Conservation (phyloP, 2,888 invertebrate species). For the Meta bourneti region DNA sequence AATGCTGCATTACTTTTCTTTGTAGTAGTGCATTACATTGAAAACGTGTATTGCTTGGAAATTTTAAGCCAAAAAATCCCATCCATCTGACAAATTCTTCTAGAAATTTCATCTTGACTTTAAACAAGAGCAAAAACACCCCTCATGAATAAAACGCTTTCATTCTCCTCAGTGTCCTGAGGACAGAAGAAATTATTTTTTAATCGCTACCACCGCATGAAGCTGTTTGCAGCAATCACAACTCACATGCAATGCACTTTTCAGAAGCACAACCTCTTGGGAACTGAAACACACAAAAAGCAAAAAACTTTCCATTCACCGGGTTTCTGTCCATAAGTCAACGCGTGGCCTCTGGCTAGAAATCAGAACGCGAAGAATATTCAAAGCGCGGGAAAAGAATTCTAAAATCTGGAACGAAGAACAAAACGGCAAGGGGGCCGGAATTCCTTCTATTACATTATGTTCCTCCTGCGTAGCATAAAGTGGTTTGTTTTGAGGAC, state of each 20-base stretch:
- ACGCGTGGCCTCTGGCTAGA: neutral
- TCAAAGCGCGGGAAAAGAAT: conserved; percentile 4
- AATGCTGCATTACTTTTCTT: too few species aligned
- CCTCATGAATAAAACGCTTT: too few species aligned
- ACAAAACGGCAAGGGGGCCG: neutral
- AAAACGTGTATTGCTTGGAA: too few species aligned
- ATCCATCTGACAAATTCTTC: too few species aligned
- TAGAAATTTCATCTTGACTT: too few species aligned
- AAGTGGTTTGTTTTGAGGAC: conserved; percentile 37
- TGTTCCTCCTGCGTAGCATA: conserved; percentile 6
- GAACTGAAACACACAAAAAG: neutral
- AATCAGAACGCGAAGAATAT: conserved; percentile 21
- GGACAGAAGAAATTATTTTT: too few species aligned
- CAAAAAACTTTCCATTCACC: neutral
- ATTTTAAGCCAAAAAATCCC: too few species aligned
- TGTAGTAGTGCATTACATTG: too few species aligned
- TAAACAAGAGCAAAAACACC: too few species aligned
- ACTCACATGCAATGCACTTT: neutral
- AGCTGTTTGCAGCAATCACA: neutral
- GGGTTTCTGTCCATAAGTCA: neutral
- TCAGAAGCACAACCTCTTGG: neutral
- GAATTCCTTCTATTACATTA: conserved; percentile 18
- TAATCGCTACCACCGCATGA: too few species aligned
- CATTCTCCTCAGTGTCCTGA: too few species aligned
- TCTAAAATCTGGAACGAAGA: neutral